A percentile compares a stretch with the other conserved stretches of the same genome.
These are phyloP conservation scores for Notoglanidium macrostoma DNA, from an alignment of 2,797 vertebrate genomes.

Conservation along the genomic window DNA sequence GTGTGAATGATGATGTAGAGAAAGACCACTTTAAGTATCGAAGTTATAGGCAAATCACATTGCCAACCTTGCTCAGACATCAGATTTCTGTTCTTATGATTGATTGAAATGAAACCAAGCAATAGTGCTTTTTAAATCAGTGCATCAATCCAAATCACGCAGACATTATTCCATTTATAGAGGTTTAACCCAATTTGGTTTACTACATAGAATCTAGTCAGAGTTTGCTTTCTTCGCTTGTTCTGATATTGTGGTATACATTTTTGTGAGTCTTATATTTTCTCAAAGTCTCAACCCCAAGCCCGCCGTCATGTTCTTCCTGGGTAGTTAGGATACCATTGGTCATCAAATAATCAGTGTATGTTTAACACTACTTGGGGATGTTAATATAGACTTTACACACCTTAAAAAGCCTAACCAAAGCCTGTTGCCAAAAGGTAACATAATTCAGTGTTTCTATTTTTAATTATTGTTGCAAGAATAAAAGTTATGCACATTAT, in stretches of 20 bases:
- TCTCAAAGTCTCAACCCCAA: not conserved
- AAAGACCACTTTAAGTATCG: not conserved
- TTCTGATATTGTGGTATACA: not conserved
- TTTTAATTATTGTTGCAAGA: slow-evolving; percentile 17
- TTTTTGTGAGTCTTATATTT: not conserved
- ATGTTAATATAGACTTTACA: slow-evolving; percentile 5
- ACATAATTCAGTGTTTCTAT: slow-evolving; percentile 47
- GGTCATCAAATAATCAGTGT: not conserved
- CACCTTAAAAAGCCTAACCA: slow-evolving; percentile 44
- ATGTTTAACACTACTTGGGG: not conserved
- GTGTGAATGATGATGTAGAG: not conserved
- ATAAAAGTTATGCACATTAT: slow-evolving; percentile 14
- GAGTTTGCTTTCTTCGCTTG: not conserved
- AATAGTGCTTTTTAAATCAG: not conserved
- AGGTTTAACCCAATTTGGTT: not conserved
- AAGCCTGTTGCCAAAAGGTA: slow-evolving; percentile 43
- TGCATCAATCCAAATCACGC: not conserved
- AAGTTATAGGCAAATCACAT: not conserved
- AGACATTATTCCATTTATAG: not conserved
- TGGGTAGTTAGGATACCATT: not conserved
- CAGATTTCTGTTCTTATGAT: not conserved
- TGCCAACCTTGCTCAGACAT: not conserved
- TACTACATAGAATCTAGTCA: not conserved
- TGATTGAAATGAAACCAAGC: too few species aligned
- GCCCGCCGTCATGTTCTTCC: not conserved